Base-by-base conservation (phyloP, 92 coral and sea anemone genomes). In the Porites divaricata region DNA sequence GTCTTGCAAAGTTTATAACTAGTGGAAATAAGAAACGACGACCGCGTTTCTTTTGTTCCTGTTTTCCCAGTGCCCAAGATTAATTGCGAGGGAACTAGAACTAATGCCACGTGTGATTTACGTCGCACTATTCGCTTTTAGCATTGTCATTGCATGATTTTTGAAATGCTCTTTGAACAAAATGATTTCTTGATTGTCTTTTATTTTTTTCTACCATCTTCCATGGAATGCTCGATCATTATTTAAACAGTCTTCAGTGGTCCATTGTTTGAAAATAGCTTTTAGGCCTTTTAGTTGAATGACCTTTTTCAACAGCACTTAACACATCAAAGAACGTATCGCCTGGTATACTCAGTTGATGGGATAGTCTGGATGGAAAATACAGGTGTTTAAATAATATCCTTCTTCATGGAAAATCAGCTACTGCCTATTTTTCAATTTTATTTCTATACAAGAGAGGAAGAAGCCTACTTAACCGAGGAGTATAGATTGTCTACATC, bases 311-410 rank as follows among this genome's bases (percentile, higher is more conserved):
- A 62, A 72, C 70, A 19, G 72, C 6, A 82, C 63, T 72, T 23
- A 61, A 22, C 51, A 72, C 19, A 82, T 9, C 15, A 69, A 72
- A 49, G 64, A 72, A 15, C 3, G 15, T 70, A 28, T 61, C 70
- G 56, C 50, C 28, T 20, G 11, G 85, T 22, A 9, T 81, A 81
- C 26, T 20, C 63, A 71, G 58, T 12, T 82, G 79, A 71, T 26
- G 49, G 15, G 50, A 35, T 10, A 25, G 24, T 80, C 57, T 20
- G 52, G 69, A 71, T 61, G 12, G 11, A 24, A 63, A 61, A 82
- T 17, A 72, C 50, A 72, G 70, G 72, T 82, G 79, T 49, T 49
- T 51, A 35, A 69, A 80, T n/a, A 70, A 26, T 20, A 19, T 28
- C 16, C 26, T 8, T 14, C 14, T 21, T 17, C 25, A 8, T 7